A percentile compares a stretch with the other conserved stretches of the same genome.
phyloP scores from a whole-genome alignment of 2,888 invertebrate genomes.

The Drosophila nr. perissopoda region DNA sequence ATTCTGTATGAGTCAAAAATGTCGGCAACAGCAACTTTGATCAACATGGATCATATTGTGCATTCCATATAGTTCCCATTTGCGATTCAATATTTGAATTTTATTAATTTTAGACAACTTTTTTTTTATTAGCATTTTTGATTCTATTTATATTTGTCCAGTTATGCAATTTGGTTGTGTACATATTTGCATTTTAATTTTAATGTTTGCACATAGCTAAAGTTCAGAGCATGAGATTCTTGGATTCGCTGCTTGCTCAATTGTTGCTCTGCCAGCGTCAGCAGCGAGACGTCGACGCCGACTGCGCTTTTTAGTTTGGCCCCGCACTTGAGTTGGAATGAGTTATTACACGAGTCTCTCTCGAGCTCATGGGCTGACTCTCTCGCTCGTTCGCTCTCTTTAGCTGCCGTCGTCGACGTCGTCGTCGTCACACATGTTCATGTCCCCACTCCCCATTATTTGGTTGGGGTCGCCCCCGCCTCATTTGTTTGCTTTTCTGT shows the following conservation, averaged over 20 bases:
- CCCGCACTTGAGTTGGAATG: slow-evolving; percentile 70
- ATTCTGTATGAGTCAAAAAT: slow-evolving; percentile 55
- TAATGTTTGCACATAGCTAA: slow-evolving; percentile 43
- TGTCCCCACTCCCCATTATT: slow-evolving; percentile 19
- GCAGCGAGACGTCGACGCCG: slow-evolving; percentile 19
- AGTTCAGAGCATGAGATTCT: slow-evolving; percentile 77
- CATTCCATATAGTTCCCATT: slow-evolving; percentile 8
- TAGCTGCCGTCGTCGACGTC: slow-evolving; percentile 9
- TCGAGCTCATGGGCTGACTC: slow-evolving; percentile 19
- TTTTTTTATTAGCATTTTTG: slow-evolving; percentile 41
- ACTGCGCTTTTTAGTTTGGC: slow-evolving; percentile 56
- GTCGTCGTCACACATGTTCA: slow-evolving; percentile 52
- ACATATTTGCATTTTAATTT: slow-evolving; percentile 17
- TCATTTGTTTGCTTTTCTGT: slow-evolving; percentile 75
- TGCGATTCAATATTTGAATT: slow-evolving; percentile 43
- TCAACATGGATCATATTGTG: slow-evolving; percentile 30
- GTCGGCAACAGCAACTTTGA: slow-evolving; percentile 62
- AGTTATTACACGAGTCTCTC: slow-evolving; percentile 70
- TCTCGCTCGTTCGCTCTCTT: slow-evolving; percentile 18
- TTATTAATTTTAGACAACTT: slow-evolving; percentile 32
- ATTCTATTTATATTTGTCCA: slow-evolving; percentile 24
- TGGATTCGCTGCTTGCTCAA: slow-evolving; percentile 35
- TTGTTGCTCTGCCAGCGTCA: slow-evolving; percentile 13
- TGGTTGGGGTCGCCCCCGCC: slow-evolving; percentile 56
- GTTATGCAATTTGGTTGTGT: slow-evolving; percentile 62